Evolutionary conservation across 2,888 invertebrate genomes (phyloP).

Genomic region (Actias luna): DNA sequence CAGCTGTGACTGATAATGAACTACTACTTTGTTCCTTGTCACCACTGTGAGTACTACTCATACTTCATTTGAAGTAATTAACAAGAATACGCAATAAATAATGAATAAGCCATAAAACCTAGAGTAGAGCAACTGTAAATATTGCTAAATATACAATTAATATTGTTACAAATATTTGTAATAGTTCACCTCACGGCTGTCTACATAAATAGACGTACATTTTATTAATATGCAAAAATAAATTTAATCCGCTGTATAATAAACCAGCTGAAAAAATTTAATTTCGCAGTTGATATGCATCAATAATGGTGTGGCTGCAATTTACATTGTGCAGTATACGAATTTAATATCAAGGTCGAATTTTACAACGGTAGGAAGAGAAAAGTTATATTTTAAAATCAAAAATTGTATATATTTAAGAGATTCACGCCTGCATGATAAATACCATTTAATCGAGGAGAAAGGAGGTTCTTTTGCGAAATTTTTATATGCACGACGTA

Average conservation of each 20-base stretch:
- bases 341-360: background rate
- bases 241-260: conserved; percentile 6
- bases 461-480: conserved; percentile 13
- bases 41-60: no score
- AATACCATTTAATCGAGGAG: conserved; percentile 1
- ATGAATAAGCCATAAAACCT: background rate
- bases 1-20: no score
- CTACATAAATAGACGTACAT: background rate
- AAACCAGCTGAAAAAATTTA: background rate
- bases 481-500: conserved; percentile 28
- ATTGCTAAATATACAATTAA: background rate
- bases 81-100: background rate
- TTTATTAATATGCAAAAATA: background rate
- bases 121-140: background rate
- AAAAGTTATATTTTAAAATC: background rate
- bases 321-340: background rate
- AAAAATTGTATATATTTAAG: background rate
- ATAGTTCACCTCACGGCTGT: background rate
- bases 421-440: background rate
- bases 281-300: conserved; percentile 8
- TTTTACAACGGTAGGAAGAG: background rate
- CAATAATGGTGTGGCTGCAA: conserved; percentile 2
- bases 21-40: background rate
- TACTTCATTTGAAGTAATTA: no score
- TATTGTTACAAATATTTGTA: conserved; percentile 2